Evolutionary conservation across 2,113 vertebrate genomes (phyloP).

Genomic region (Albula goreensis): DNA sequence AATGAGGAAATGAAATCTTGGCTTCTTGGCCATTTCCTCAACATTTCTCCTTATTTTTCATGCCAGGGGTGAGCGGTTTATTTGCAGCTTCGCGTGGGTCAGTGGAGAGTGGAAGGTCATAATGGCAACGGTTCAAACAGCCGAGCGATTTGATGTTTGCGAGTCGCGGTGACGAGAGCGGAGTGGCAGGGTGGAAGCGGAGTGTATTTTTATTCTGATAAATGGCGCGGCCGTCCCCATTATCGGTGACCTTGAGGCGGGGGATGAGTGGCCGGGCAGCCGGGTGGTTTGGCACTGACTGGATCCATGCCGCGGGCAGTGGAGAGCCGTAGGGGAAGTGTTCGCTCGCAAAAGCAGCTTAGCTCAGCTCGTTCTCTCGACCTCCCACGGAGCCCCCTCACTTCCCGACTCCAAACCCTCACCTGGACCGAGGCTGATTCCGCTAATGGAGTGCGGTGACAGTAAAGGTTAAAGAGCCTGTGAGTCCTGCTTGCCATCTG

Average conservation of each 20-base stretch:
- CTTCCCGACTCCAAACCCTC: neutral
- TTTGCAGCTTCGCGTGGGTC: neutral
- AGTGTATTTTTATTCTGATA: neutral
- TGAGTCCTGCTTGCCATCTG: neutral
- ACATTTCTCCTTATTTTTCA: neutral
- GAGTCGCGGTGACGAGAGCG: neutral
- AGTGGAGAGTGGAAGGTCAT: neutral
- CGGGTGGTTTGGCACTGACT: neutral
- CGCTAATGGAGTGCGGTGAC: neutral
- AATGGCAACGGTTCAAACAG: neutral
- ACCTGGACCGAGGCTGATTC: constrained; percentile 17
- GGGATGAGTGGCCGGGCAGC: neutral
- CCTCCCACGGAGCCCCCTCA: neutral
- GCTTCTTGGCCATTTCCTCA: neutral
- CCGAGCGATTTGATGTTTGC: neutral
- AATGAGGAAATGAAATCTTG: too few relatives aligned
- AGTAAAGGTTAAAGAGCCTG: neutral
- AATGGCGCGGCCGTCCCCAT: constrained; percentile 8
- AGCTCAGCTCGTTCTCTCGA: neutral
- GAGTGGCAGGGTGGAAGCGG: neutral
- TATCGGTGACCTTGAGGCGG: constrained; percentile 26
- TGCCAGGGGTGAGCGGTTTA: neutral
- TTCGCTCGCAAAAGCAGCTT: constrained; percentile 1
- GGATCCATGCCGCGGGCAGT: neutral
- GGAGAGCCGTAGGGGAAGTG: neutral